Percentiles rank a stretch among this genome's conserved stretches.
Conservation (phyloP, 1,140 invertebrate species). For the Heliconius eleuchia region DNA sequence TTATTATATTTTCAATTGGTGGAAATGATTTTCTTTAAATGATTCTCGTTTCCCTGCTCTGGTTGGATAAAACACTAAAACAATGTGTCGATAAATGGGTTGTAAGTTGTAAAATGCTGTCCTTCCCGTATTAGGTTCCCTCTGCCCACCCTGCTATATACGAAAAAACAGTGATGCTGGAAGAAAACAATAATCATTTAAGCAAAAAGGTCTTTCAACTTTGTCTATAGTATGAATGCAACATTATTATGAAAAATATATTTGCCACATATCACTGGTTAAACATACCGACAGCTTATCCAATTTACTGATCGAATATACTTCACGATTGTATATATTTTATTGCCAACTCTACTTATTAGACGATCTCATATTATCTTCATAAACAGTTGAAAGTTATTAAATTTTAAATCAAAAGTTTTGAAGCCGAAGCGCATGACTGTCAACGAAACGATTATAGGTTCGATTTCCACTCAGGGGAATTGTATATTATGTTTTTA, state of each 20-base stretch:
- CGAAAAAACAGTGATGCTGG: background rate
- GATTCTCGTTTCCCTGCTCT: no score
- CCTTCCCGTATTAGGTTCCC: background rate
- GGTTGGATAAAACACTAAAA: no score
- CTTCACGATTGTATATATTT: constrained; percentile 25
- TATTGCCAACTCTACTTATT: constrained; percentile 13
- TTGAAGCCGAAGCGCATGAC: background rate
- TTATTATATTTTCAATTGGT: no score
- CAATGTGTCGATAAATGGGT: no score
- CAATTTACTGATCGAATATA: constrained; percentile 20
- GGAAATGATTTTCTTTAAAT: no score
- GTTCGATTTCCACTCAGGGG: no score
- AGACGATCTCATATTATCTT: constrained; percentile 7
- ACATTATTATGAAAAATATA: background rate
- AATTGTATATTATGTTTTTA: no score
- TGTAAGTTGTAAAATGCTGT: no score
- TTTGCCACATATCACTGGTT: background rate
- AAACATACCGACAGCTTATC: constrained; percentile 13
- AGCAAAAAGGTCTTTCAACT: background rate
- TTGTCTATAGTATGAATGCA: background rate
- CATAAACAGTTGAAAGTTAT: background rate
- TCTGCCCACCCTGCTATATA: background rate
- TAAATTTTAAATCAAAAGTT: background rate
- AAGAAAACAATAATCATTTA: background rate
- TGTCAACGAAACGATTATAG: no score